These are phyloP conservation scores for Drosophila austrosaltans DNA, from an alignment of 2,888 invertebrate species.

Conservation along the genomic window DNA sequence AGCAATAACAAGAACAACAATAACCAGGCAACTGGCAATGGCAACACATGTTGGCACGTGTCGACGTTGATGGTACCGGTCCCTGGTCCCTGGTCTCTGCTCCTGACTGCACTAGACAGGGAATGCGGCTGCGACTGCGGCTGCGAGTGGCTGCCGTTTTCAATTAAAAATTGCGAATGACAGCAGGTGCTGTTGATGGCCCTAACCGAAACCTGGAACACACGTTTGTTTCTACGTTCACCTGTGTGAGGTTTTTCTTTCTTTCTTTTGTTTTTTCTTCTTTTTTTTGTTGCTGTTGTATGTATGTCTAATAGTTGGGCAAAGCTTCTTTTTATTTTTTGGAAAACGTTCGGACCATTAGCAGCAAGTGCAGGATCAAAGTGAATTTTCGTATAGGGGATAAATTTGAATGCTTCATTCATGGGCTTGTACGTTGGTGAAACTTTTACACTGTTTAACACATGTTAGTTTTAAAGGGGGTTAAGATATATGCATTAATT, in stretches of 20 bases:
- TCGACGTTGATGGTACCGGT: slow-evolving; percentile 47
- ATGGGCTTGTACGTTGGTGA: neutral
- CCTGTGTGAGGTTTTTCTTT: slow-evolving; percentile 47
- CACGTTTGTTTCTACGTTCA: slow-evolving; percentile 32
- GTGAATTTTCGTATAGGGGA: neutral
- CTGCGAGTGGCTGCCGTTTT: slow-evolving; percentile 66
- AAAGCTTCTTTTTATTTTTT: neutral
- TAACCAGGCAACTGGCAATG: slow-evolving; percentile 28
- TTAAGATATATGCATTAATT: too few species aligned
- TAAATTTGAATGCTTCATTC: neutral
- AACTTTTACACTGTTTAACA: slow-evolving; percentile 5
- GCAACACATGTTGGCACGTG: slow-evolving; percentile 77
- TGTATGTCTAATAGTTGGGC: slow-evolving; percentile 13
- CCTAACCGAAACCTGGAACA: slow-evolving; percentile 5
- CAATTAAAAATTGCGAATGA: slow-evolving; percentile 82
- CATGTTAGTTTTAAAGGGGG: neutral
- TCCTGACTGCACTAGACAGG: slow-evolving; percentile 45
- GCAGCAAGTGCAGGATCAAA: neutral
- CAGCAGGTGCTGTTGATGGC: slow-evolving; percentile 78
- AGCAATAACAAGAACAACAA: slow-evolving; percentile 45
- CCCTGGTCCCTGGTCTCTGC: slow-evolving; percentile 6
- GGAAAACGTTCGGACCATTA: neutral
- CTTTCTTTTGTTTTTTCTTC: slow-evolving; percentile 1
- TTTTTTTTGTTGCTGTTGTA: neutral
- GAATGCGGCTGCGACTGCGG: slow-evolving; percentile 42